Percentiles rank a stretch among this genome's conserved stretches.
Conservation (phyloP, 2,888 invertebrate genomes). For the Tiliacea aurago region DNA sequence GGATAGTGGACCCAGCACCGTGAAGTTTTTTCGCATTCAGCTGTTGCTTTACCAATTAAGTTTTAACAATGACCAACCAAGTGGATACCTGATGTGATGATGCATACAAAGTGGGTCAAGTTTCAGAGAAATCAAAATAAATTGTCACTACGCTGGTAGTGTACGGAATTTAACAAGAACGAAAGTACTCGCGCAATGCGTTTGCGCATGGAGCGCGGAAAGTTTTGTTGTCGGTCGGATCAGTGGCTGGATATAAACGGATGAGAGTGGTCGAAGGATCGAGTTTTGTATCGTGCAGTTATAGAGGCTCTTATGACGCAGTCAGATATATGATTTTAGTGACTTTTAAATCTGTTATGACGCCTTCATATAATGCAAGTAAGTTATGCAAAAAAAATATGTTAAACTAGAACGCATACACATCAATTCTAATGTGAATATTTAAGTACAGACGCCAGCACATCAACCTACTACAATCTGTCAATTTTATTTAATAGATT, state of each 20-base stretch:
- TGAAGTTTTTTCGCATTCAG: constrained; percentile 12
- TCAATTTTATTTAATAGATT: too few species aligned
- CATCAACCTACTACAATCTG: too few species aligned
- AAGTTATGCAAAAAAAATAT: too few species aligned
- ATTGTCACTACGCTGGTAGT: constrained; percentile 41
- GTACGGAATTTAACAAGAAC: constrained; percentile 42
- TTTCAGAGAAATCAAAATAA: constrained; percentile 64
- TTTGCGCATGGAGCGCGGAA: constrained; percentile 19
- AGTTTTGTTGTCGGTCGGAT: constrained; percentile 9
- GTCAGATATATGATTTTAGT: too few species aligned
- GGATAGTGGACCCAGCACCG: not conserved
- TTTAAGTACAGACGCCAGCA: too few species aligned
- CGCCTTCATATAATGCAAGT: too few species aligned
- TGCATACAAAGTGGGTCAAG: constrained; percentile 63
- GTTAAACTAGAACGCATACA: too few species aligned
- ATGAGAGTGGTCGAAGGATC: not conserved
- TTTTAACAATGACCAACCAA: constrained; percentile 44
- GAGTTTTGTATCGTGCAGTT: not conserved
- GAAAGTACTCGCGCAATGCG: constrained; percentile 45
- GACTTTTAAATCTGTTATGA: too few species aligned
- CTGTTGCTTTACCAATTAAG: constrained; percentile 26
- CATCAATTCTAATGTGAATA: too few species aligned
- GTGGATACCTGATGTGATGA: constrained; percentile 52
- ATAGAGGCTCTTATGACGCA: not conserved
- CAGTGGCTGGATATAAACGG: constrained; percentile 6